phyloP scores from a whole-genome alignment of 2,113 vertebrate species.

The Ancistrus triradiatus region DNA sequence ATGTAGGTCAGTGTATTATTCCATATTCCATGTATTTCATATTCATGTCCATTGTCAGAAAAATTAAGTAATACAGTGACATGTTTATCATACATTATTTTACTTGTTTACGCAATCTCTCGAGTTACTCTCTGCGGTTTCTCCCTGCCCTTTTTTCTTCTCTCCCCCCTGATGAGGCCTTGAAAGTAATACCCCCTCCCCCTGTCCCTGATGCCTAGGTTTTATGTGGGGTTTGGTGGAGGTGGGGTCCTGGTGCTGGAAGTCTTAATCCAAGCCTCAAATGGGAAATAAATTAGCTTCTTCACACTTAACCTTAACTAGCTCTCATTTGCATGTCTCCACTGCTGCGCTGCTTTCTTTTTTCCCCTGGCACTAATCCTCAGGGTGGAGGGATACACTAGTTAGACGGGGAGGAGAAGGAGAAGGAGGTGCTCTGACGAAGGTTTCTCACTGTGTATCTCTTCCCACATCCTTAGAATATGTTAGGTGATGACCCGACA shows the following conservation, averaged over 20 bases:
- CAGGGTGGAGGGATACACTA: conserved; percentile 57
- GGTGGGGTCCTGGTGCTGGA: conserved; percentile 58
- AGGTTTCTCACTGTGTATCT: conserved; percentile 38
- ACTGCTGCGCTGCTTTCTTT: conserved; percentile 59
- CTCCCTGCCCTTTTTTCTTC: conserved; percentile 26
- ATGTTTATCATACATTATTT: conserved; percentile 29
- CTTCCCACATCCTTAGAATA: conserved; percentile 5
- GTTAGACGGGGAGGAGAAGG: conserved; percentile 43
- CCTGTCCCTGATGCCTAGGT: conserved; percentile 9
- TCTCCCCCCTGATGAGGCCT: conserved; percentile 40
- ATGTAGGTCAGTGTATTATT: conserved; percentile 20
- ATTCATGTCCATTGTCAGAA: no score
- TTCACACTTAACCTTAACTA: conserved; percentile 87
- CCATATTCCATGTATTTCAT: no score
- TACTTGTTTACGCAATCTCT: conserved; percentile 3
- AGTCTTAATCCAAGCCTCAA: conserved; percentile 77
- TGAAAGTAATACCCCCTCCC: conserved; percentile 35
- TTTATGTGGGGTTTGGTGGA: conserved; percentile 51
- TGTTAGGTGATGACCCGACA: conserved; percentile 10
- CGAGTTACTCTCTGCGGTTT: background rate
- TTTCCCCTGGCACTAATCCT: conserved; percentile 71
- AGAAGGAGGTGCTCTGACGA: conserved; percentile 37
- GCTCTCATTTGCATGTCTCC: conserved; percentile 76
- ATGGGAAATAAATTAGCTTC: conserved; percentile 85
- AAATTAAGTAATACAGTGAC: conserved; percentile 13